phyloP scores from a whole-genome alignment of 2,888 invertebrate genomes.

The Apotomis capreana region DNA sequence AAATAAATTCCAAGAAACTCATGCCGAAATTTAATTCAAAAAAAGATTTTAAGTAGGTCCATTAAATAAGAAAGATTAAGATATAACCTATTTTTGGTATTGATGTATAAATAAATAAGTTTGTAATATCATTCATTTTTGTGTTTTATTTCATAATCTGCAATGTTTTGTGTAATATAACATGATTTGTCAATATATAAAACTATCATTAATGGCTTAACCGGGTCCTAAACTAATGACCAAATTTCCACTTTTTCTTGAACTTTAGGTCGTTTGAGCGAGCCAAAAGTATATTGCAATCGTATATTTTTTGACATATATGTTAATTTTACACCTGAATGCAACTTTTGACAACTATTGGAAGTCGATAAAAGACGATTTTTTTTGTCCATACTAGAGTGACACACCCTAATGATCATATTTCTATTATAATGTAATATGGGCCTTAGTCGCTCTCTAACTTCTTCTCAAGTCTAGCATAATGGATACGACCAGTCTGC shows the following conservation, averaged over 20 bases:
- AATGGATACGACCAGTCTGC: too few species aligned
- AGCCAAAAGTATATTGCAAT: conserved; percentile 1
- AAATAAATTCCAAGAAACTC: conserved; percentile 5
- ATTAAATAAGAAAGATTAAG: conserved; percentile 2
- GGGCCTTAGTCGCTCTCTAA: too few species aligned
- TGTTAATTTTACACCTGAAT: background rate
- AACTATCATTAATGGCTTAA: conserved; percentile 4
- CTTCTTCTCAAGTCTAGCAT: too few species aligned
- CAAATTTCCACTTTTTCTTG: conserved; percentile 1
- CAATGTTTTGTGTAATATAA: conserved; percentile 1
- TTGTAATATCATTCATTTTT: background rate
- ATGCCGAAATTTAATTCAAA: background rate
- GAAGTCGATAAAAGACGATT: conserved; percentile 1
- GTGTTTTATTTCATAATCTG: background rate
- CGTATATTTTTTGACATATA: conserved; percentile 1
- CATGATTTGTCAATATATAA: background rate
- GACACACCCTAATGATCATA: background rate
- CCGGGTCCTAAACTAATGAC: conserved; percentile 5
- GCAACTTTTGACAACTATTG: conserved; percentile 7
- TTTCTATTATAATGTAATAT: too few species aligned
- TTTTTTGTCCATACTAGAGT: conserved; percentile 4
- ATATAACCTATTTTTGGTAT: conserved; percentile 1
- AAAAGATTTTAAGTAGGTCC: conserved; percentile 3
- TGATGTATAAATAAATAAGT: background rate
- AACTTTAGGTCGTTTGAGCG: conserved; percentile 4